These are phyloP conservation scores for Lamellibrachia columna DNA, from an alignment of 2,888 invertebrate species.

Conservation along the genomic window DNA sequence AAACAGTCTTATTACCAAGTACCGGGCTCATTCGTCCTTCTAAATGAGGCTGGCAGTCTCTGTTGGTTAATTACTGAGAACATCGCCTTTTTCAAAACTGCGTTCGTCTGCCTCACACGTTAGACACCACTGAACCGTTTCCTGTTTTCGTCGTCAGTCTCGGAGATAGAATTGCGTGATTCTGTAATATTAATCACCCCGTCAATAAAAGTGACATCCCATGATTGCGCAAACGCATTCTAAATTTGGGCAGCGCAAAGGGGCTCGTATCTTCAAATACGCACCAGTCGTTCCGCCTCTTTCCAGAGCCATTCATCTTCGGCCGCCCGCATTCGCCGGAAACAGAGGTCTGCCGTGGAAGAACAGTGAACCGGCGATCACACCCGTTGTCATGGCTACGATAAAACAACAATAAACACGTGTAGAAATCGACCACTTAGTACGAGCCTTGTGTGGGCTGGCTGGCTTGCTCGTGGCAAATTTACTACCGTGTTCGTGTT, in stretches of 20 bases:
- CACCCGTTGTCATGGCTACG: background rate
- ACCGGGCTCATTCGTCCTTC: too few relatives aligned
- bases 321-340: background rate
- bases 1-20: too few relatives aligned
- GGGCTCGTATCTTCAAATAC: background rate
- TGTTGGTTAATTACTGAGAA: background rate
- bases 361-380: background rate
- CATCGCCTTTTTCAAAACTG: background rate
- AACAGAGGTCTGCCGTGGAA: background rate
- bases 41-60: too few relatives aligned
- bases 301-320: background rate
- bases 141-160: background rate
- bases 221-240: background rate
- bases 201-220: background rate
- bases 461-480: background rate
- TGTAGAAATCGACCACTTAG: background rate
- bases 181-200: background rate
- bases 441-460: background rate
- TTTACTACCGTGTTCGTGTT: background rate
- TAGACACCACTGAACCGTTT: background rate
- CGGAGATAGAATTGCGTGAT: background rate
- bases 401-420: background rate
- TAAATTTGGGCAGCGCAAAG: background rate
- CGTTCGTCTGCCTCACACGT: background rate
- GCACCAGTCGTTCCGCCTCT: background rate